Evolutionary conservation across 2,113 vertebrate genomes (phyloP).

Genomic region (Aplodontia rufa): DNA sequence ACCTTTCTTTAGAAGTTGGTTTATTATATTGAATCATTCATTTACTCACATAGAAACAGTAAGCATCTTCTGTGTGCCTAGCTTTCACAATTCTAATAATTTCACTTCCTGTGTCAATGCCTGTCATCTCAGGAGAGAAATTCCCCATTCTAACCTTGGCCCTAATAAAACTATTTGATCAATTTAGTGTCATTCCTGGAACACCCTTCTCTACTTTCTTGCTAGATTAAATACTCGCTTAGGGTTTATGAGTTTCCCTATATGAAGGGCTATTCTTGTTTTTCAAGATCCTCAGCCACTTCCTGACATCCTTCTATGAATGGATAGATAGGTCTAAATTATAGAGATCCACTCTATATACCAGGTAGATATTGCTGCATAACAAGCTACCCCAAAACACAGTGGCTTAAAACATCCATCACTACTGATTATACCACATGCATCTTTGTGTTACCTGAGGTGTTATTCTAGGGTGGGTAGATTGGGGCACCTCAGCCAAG

Average conservation of each 20-base stretch:
- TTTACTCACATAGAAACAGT: constrained; percentile 22
- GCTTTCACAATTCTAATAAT: not conserved
- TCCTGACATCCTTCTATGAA: not conserved
- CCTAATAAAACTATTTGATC: not conserved
- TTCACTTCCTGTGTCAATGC: not conserved
- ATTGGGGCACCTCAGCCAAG: not conserved
- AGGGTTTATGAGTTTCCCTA: not conserved
- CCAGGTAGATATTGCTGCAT: not conserved
- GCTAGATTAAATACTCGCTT: not conserved
- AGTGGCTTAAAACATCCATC: not conserved
- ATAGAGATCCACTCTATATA: not conserved
- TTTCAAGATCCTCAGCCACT: not conserved
- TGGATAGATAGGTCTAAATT: not conserved
- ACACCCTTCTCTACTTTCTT: not conserved
- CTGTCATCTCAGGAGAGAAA: constrained; percentile 12
- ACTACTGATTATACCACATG: not conserved
- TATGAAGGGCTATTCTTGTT: not conserved
- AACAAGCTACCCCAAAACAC: not conserved
- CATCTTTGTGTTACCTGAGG: not conserved
- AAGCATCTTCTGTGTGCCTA: not conserved
- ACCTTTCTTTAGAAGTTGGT: not conserved
- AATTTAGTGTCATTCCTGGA: not conserved
- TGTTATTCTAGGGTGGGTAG: not conserved
- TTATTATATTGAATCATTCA: not conserved
- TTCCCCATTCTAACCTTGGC: not conserved